Evolutionary conservation across 2,888 invertebrate species (phyloP), one percentile per base, ranked within the genome.

Genomic region (Rhagonycha lutea): DNA sequence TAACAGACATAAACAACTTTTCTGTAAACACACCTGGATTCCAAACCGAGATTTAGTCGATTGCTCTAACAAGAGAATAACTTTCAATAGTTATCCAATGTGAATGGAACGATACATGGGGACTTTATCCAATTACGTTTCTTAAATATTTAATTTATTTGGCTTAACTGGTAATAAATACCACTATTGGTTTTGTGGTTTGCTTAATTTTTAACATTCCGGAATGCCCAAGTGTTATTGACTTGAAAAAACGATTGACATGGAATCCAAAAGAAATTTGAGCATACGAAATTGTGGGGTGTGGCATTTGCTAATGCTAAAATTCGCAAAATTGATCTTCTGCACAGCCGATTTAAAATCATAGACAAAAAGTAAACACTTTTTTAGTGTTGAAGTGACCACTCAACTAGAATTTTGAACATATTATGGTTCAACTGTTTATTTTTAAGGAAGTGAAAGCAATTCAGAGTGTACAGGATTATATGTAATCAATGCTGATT

Each of bases 1-100:
- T 81, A 80, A 79, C 82, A 79, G 81, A 83, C 81, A 83, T 85
- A 85, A 85, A 85, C 83, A 83, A 84, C 79, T 72, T 77, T 78
- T 81, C 80, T 24, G 69, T 72, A 77, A 74, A 77, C 77, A 75
- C 77, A 77, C 77, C 77, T 77, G 77, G 77, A 77, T 74, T 75
- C 70, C 72, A 60, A 70, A 62, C n/a, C 61, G 65, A 72, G 71
- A 75, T 75, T 75, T 75, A 69, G 23, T 24, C 26, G 75, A 75
- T 75, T 72, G 65, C 60, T 62, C 69, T 63, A 68, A 69, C 24
- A 10, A 70, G 67, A 47, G 68, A 68, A 74, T 14, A 29, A 11
- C 24, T 69, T 61, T 65, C 24, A 12, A 65, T 11, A 26, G n/a
- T 23, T 26, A 65, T 24, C 63, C 24, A 65, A 65, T 65, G 9